phyloP scores from a whole-genome alignment of 2,797 vertebrate genomes.

The Coracias cyanogaster region DNA sequence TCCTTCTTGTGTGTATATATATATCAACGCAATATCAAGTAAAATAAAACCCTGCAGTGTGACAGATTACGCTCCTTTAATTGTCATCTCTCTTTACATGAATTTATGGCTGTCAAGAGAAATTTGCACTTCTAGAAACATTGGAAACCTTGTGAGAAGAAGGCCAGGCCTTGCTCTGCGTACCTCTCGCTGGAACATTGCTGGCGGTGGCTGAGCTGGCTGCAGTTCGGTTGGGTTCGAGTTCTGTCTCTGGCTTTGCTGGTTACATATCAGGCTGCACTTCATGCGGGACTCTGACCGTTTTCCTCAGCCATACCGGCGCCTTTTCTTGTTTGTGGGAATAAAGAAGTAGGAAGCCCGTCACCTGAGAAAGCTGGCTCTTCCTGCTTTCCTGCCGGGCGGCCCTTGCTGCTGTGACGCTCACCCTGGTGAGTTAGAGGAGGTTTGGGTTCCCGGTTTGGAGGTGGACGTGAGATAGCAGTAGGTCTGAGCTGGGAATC shows the following conservation, averaged over 20 bases:
- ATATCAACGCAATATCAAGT: conserved; percentile 21
- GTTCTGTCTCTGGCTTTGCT: neutral
- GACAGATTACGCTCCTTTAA: conserved; percentile 38
- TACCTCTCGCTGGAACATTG: neutral
- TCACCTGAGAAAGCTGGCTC: neutral
- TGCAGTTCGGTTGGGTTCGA: neutral
- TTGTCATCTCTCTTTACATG: conserved; percentile 21
- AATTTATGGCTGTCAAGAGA: conserved; percentile 33
- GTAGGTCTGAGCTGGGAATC: neutral
- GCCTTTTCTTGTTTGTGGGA: neutral
- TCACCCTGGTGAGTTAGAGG: neutral
- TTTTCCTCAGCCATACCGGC: neutral
- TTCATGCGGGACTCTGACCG: neutral
- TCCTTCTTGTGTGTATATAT: conserved; percentile 24
- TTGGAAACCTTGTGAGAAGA: neutral
- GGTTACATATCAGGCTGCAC: neutral
- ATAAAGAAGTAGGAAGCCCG: neutral
- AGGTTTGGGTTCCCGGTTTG: neutral
- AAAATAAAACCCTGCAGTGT: neutral
- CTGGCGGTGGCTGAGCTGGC: neutral
- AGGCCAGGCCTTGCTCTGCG: neutral
- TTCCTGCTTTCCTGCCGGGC: rapidly evolving
- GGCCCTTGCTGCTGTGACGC: neutral
- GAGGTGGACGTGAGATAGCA: neutral
- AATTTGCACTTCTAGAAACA: conserved; percentile 8